A percentile compares a stretch with the other conserved stretches of the same genome.
Evolutionary conservation across 2,888 invertebrate genomes (phyloP).

Genomic region (Craniophora ligustri): DNA sequence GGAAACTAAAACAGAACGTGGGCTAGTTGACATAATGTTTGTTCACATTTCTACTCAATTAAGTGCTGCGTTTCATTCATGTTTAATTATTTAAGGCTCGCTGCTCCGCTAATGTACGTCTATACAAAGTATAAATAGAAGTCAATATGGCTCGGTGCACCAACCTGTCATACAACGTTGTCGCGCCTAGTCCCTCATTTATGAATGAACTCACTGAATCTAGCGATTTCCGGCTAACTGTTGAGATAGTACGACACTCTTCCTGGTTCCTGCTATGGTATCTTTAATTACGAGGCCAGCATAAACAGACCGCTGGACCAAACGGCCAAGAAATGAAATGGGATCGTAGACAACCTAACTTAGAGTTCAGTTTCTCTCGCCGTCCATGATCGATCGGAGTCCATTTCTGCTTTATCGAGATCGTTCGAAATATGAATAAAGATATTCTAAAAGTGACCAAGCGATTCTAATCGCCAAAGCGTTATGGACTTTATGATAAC

Average conservation of each 20-base stretch:
- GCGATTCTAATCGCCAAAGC: conserved; percentile 55
- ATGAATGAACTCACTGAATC: conserved; percentile 89
- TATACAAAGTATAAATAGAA: conserved; percentile 69
- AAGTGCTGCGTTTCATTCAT: conserved; percentile 85
- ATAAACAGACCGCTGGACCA: conserved; percentile 73
- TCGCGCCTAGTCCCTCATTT: conserved; percentile 80
- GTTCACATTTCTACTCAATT: conserved; percentile 84
- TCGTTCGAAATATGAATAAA: conserved; percentile 87
- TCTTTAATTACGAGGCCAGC: conserved; percentile 85
- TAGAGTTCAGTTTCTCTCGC: conserved; percentile 69
- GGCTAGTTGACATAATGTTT: conserved; percentile 76
- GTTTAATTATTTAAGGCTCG: conserved; percentile 75
- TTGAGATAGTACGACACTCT: conserved; percentile 89
- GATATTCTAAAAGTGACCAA: conserved; percentile 85
- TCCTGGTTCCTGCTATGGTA: conserved; percentile 88
- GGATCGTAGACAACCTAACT: conserved; percentile 57
- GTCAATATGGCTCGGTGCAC: conserved; percentile 66
- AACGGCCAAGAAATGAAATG: conserved; percentile 49
- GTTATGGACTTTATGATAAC: conserved; percentile 69
- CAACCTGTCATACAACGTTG: conserved; percentile 82
- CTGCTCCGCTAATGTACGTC: conserved; percentile 68
- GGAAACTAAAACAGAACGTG: conserved; percentile 62
- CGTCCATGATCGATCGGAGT: conserved; percentile 70
- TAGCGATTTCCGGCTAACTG: conserved; percentile 87
- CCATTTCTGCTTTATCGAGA: conserved; percentile 82